These are phyloP conservation scores for Penaeus vannamei DNA, from an alignment of 1,140 invertebrate genomes.

Conservation along the genomic window DNA sequence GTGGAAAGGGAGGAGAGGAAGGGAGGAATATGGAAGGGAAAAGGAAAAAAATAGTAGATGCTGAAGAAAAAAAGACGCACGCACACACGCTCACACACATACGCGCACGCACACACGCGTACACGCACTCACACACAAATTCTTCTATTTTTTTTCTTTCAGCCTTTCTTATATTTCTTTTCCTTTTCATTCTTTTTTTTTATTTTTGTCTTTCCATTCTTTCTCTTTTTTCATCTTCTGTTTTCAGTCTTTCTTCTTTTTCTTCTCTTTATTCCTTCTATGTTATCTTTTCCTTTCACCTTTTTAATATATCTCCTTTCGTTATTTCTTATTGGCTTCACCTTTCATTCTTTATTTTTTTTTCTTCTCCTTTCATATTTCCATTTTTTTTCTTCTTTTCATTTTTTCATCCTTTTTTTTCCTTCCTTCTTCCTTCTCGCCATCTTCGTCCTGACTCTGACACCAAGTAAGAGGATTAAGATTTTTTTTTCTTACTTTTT, in stretches of 20 bases:
- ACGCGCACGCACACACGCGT: background rate
- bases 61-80: background rate
- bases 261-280: background rate
- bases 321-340: background rate
- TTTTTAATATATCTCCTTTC: background rate
- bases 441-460: too few species aligned
- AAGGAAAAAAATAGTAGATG: background rate
- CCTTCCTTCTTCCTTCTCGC: too few species aligned
- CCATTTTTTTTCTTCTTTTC: too few species aligned
- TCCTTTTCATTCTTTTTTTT: background rate
- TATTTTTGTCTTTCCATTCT: background rate
- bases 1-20: background rate
- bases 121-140: background rate
- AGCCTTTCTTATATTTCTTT: background rate
- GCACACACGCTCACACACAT: background rate
- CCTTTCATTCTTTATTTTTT: too few species aligned
- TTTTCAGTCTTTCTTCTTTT: background rate
- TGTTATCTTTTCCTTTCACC: too few species aligned
- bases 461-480: too few species aligned
- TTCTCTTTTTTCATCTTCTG: background rate
- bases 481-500: too few species aligned
- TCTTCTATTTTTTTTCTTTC: too few species aligned
- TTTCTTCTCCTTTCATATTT: too few species aligned
- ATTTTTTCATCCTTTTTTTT: too few species aligned
- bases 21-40: background rate